These are phyloP conservation scores for Rattus rattus DNA, from an alignment of 2,113 vertebrate genomes.

Conservation along the genomic window DNA sequence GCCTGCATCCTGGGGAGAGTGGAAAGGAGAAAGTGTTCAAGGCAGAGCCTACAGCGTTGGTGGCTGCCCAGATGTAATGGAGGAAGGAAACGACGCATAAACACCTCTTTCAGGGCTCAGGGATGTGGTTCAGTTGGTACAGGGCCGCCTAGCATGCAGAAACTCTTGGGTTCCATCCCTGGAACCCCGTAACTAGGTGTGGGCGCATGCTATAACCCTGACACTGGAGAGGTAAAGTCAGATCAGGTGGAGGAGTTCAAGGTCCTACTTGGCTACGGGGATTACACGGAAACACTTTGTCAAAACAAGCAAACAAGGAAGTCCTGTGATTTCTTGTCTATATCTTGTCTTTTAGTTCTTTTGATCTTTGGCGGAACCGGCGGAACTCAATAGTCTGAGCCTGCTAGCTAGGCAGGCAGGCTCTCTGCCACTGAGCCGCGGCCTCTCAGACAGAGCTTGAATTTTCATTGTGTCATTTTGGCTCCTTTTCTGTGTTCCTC, in stretches of 20 bases:
- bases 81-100: neutral
- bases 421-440: neutral
- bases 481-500: neutral
- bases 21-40: neutral
- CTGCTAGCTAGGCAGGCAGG: neutral
- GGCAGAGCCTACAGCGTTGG: neutral
- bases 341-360: neutral
- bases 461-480: neutral
- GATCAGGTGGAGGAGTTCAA: neutral
- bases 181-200: neutral
- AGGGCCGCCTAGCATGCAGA: neutral
- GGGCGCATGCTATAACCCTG: neutral
- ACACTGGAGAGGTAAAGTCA: neutral
- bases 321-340: neutral
- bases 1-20: neutral
- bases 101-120: neutral
- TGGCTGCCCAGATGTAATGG: neutral
- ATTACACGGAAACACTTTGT: neutral
- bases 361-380: neutral
- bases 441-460: neutral
- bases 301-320: neutral
- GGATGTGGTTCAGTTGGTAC: neutral
- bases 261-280: neutral
- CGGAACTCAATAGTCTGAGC: no score
- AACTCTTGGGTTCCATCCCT: neutral